Evolutionary conservation across 2,113 vertebrate genomes (phyloP), one percentile per base, ranked within the genome.

Genomic region (Albula goreensis): DNA sequence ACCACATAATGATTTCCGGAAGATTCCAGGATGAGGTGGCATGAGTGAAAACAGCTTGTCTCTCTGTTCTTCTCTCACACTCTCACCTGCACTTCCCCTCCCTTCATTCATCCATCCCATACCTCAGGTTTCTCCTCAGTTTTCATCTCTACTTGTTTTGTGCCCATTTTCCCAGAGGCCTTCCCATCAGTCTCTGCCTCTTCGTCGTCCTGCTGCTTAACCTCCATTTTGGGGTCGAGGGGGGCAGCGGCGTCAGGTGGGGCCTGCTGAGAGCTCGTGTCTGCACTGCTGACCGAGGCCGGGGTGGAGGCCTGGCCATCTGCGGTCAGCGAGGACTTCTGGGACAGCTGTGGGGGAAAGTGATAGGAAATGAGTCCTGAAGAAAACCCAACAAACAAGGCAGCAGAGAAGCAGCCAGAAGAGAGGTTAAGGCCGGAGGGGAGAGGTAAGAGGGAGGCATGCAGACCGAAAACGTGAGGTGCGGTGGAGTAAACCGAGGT

Each of bases 241-340:
- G 94, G 93, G 56, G 93, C 92, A 12, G 92, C 91, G 88, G 96
- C 93, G 87, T 99, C 95, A 6, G 96, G 93, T 81, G 95, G 94
- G 13, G 95, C 91, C 86, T 98, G 97, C 89, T 98, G 97, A 60
- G 97, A 97, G 25, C 95, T 96, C 70, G 96, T 93, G 86, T 99
- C 98, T 79, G 94, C 93, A 89, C 98, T 99, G 91, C 97, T 98
- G 91, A 98, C 96, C 0, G 98, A 99, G 70, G 98, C 97, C 52
- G 98, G 98, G 51, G 98, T 99, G 78, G 97, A 95, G 7, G 95
- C 96, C 90, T 97, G 97, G 81, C 97, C 96, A 85, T 99, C 98
- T 1, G 95, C 92, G 85, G 95, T 96, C 86, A 97, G 93, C 2
- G 97, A 95, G 12, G 95, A 95, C 87, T 97, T 97, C 87, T 99